Conservation (phyloP, 1,140 invertebrate species). For the Procambarus virginalis region DNA sequence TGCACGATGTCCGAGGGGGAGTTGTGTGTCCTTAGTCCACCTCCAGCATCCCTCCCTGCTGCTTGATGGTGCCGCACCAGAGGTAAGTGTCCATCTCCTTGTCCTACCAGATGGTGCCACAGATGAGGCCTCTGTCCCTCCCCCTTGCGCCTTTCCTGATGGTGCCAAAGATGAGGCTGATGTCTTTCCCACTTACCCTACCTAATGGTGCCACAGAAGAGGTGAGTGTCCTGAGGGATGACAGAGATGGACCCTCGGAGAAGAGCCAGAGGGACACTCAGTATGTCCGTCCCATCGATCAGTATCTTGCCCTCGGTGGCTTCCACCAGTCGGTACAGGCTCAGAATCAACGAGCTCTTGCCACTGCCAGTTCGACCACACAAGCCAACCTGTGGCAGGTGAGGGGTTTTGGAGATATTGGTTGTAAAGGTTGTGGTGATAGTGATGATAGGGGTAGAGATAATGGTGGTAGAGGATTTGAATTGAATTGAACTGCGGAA, state of each 20-base stretch:
- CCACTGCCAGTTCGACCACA: conserved; percentile 87
- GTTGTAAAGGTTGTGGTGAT: background rate
- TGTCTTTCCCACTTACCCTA: conserved; percentile 58
- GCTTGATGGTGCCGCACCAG: conserved; percentile 79
- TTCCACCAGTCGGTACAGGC: conserved; percentile 81
- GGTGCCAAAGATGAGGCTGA: too few species aligned
- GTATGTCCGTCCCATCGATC: conserved; percentile 82
- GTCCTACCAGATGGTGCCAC: background rate
- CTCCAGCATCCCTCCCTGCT: background rate
- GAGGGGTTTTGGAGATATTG: background rate
- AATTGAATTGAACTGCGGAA: too few species aligned
- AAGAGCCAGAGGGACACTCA: conserved; percentile 81
- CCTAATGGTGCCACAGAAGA: conserved; percentile 79
- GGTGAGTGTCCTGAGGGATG: conserved; percentile 80
- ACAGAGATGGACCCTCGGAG: conserved; percentile 80
- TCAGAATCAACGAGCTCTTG: conserved; percentile 84
- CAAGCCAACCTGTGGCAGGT: conserved; percentile 80
- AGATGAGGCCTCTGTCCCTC: too few species aligned
- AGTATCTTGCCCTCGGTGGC: conserved; percentile 80
- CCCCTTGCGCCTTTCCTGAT: too few species aligned
- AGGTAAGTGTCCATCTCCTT: conserved; percentile 74
- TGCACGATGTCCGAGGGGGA: too few species aligned
- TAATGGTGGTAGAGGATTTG: background rate
- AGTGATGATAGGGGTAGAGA: background rate
- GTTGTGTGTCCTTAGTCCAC: too few species aligned